phyloP scores from a whole-genome alignment of 2,797 vertebrate genomes.

The Leuciscus waleckii region DNA sequence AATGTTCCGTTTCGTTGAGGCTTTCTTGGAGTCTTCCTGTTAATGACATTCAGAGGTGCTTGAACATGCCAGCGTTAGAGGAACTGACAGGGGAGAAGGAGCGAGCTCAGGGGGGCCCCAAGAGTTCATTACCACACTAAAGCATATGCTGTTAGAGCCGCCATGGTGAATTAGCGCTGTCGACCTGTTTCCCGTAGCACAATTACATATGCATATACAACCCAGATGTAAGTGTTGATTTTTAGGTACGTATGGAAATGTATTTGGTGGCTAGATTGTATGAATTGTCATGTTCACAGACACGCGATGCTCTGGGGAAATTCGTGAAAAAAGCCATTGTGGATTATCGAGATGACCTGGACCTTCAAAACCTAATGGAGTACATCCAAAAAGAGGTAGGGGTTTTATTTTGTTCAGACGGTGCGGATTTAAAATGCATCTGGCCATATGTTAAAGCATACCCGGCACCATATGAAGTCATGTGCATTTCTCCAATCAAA shows the following conservation, averaged over 20 bases:
- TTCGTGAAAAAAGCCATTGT: constrained; percentile 82
- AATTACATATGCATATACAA: constrained; percentile 53
- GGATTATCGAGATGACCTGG: constrained; percentile 83
- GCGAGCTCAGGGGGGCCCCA: constrained; percentile 41
- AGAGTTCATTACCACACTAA: constrained; percentile 60
- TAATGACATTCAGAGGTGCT: constrained; percentile 72
- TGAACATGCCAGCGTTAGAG: constrained; percentile 48
- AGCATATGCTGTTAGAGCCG: constrained; percentile 54
- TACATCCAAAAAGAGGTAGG: constrained; percentile 82
- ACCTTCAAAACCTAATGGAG: constrained; percentile 85
- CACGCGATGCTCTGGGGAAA: constrained; percentile 74
- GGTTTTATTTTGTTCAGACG: not conserved
- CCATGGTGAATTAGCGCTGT: constrained; percentile 54
- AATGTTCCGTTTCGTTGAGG: constrained; percentile 75
- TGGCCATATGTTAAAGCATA: not conserved
- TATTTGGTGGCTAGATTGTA: not conserved
- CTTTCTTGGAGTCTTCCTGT: constrained; percentile 68
- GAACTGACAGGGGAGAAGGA: constrained; percentile 10
- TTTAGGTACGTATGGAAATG: constrained; percentile 35
- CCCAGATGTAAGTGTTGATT: constrained; percentile 45
- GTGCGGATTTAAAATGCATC: not conserved
- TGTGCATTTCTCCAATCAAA: not conserved
- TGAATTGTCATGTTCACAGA: constrained; percentile 63
- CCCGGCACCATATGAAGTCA: not conserved
- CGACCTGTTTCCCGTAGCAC: constrained; percentile 42